Evolutionary conservation across 2,888 invertebrate species (phyloP), one percentile per base, ranked within the genome.

Genomic region (Heliconius sara): DNA sequence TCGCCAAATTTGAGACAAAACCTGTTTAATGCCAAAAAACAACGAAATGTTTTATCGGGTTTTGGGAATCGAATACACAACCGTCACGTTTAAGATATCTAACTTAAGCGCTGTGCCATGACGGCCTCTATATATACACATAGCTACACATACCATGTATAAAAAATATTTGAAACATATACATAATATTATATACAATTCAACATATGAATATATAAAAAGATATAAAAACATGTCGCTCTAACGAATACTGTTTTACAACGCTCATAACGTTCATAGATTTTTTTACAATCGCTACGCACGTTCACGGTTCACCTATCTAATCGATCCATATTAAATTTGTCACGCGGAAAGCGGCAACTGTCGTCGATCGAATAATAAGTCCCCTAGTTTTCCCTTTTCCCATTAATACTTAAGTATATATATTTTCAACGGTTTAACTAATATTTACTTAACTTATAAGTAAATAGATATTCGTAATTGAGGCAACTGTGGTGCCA

Each of bases 231-330:
- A 43, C 16, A 70, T 25, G 25, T 25, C 25, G 5, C 43, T 25
- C 43, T 13, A 70, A 70, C 16, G 47, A 70, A 70, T 43, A 27
- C 4, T 25, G 39, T 25, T 71, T 25, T 25, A n/a, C 39, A 70
- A 27, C 34, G 10, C 10, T 39, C 10, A 39, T 39, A 39, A 27
- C 25, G 12, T 27, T 27, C 25, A 47, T 27, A 65, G 19, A 6
- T n/a, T 73, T 39, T 71, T 73, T 73, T 60, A n/a, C 72, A 34
- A 73, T 34, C 30, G n/a, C 57, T 73, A 60, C 60, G n/a, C 52
- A 30, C 52, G 22, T 60, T 60, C 25, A 73, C 60, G 60, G 34
- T 19, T 73, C 25, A 34, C 73, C 27, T 39, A 34, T 73, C 25
- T 70, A 70, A 47, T 39, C 34, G 72, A 57, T 34, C 27, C n/a